These are phyloP conservation scores for Sceloporus tristichus DNA, from an alignment of 2,113 vertebrate species.

Conservation along the genomic window DNA sequence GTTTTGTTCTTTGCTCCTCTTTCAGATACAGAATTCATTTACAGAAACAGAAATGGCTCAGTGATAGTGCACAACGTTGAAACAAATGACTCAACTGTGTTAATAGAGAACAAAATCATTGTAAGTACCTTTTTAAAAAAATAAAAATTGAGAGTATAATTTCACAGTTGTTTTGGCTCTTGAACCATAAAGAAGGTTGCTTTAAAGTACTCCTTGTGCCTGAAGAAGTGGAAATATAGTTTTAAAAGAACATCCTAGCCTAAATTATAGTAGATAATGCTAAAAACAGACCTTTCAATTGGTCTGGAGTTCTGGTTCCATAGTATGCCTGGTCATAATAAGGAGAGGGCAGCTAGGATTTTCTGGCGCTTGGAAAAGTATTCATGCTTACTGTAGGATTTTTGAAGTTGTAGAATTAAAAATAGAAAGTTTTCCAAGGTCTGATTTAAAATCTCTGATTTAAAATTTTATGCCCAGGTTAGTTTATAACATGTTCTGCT, in stretches of 20 bases:
- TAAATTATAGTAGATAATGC: conserved; percentile 51
- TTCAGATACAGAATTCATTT: conserved; percentile 92
- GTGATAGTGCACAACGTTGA: conserved; percentile 90
- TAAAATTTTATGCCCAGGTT: too few species aligned
- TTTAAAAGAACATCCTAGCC: conserved; percentile 46
- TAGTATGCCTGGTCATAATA: conserved; percentile 53
- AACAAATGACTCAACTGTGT: conserved; percentile 82
- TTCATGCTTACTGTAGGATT: neutral
- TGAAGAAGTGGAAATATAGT: conserved; percentile 50
- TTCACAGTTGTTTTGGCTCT: conserved; percentile 46
- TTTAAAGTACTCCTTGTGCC: conserved; percentile 51
- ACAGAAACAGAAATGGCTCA: conserved; percentile 87
- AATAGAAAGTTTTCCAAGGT: neutral
- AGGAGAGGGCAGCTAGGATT: conserved; percentile 51
- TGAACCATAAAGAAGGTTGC: conserved; percentile 73
- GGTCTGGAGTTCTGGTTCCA: conserved; percentile 54
- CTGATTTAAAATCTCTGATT: neutral
- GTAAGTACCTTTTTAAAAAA: conserved; percentile 83
- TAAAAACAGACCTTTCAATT: conserved; percentile 65
- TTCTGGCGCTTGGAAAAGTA: neutral
- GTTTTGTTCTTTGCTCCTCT: conserved; percentile 51
- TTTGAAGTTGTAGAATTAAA: neutral
- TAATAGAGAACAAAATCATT: conserved; percentile 97
- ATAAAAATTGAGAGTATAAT: conserved; percentile 40
- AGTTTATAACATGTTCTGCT: too few species aligned